phyloP scores from a whole-genome alignment of 2,797 vertebrate species.

The Amazona ochrocephala region DNA sequence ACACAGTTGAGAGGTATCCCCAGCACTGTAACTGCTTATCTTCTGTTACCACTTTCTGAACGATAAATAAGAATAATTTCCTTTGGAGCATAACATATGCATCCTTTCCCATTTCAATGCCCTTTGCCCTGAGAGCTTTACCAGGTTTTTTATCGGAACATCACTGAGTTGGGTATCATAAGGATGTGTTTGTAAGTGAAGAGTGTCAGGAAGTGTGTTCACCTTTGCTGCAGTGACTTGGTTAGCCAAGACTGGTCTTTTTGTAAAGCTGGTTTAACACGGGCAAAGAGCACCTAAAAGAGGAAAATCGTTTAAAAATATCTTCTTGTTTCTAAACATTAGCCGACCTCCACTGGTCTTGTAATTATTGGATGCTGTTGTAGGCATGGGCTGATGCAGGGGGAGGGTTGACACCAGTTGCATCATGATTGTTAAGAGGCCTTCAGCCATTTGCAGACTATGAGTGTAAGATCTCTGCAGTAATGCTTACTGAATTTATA shows the following conservation, averaged over 20 bases:
- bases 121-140: neutral
- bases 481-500: neutral
- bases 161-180: neutral
- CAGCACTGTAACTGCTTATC: neutral
- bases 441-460: neutral
- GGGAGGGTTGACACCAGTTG: neutral
- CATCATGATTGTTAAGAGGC: neutral
- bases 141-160: neutral
- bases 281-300: neutral
- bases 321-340: neutral
- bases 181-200: neutral
- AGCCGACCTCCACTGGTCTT: neutral
- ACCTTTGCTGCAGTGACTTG: neutral
- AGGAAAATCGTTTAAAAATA: constrained; percentile 12
- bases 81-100: neutral
- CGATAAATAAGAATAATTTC: neutral
- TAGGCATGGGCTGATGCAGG: neutral
- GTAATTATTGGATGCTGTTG: neutral
- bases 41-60: neutral
- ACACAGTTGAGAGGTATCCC: neutral
- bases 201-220: neutral
- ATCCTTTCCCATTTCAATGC: neutral
- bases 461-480: neutral
- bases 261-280: neutral
- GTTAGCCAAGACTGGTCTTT: neutral